Base-by-base conservation (phyloP, 2,888 invertebrate genomes). In the Apamea sordens region DNA sequence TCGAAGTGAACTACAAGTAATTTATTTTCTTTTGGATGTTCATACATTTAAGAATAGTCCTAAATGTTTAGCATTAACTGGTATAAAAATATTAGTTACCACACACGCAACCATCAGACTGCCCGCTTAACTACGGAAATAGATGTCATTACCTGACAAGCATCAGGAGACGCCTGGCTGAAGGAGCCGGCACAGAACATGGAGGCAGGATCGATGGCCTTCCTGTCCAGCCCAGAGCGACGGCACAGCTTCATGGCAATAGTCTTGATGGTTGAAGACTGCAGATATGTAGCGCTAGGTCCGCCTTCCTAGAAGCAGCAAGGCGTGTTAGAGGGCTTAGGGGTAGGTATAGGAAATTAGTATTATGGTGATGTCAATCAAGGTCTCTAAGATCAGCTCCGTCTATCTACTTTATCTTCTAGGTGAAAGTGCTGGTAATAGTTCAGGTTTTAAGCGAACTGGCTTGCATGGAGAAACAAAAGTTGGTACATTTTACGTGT, bases 121-220 rank as follows among this genome's bases (percentile, higher is more conserved):
- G 32, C 63, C 21, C 21, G 18, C 28, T 18, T 21, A 18, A 21
- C 18, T 64, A 36, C 32, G 21, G 63, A 32, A 21, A 36, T 36
- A 64, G 10, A 32, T 21, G 32, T 10, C 18, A 63, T 63, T 63
- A 97, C 97, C 15, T 15, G 15, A 15, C 97, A 97, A 72, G 97
- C 96, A 89, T 97, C 97, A 72, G 96, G 95, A 7, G 97, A 95
- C 0, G 94, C 93, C 61, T 95, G 94, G n/a, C 89, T 93, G 86
- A 96, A 95, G 41, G 96, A 95, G 1, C 97, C 97, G 0, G 97
- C 97, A 76, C 97, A 97, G 89, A 97, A 96, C 97, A 97, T 97
- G 41, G 95, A 94, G 0, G 92, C 87, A 0, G 97, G 97, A 73
- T 96, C 95, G 56, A 97, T 96, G 44, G 96, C 93, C 75, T 94